A percentile compares a stretch with the other conserved stretches of the same genome.
Evolutionary conservation across 2,888 invertebrate genomes (phyloP).

Genomic region (Chrysolina oricalcia): DNA sequence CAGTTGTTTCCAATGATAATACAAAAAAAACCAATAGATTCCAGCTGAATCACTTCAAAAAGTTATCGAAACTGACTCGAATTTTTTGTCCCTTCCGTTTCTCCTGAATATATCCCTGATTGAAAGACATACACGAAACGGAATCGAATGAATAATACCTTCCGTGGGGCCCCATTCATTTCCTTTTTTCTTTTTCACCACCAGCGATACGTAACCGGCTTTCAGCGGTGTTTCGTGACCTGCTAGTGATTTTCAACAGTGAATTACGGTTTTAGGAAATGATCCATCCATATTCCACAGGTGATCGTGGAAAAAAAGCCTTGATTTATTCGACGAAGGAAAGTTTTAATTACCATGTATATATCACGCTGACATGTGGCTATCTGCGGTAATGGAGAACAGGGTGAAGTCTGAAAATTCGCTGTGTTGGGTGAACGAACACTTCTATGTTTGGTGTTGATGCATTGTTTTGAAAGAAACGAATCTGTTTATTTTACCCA

Average conservation of each 20-base stretch:
- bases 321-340: constrained; percentile 54
- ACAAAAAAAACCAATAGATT: no score
- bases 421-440: neutral
- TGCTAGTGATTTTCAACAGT: constrained; percentile 47
- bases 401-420: constrained; percentile 4
- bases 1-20: no score
- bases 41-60: no score
- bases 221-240: constrained; percentile 50
- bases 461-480: no score
- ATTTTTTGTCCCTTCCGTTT: neutral
- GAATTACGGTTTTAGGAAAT: constrained; percentile 55
- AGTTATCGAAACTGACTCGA: no score
- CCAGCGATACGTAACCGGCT: constrained; percentile 35
- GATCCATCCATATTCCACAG: constrained; percentile 60
- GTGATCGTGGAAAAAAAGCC: constrained; percentile 55
- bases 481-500: no score
- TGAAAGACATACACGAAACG: neutral
- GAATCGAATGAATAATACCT: neutral
- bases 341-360: constrained; percentile 57
- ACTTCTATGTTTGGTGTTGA: no score
- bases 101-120: neutral
- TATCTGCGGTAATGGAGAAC: constrained; percentile 29
- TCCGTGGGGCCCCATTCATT: neutral
- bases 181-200: constrained; percentile 13
- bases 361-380: constrained; percentile 53